Percentiles rank a stretch among this genome's conserved stretches.
Conservation (phyloP, 2,113 vertebrate species). For the Dendropsophus ebraccatus region DNA sequence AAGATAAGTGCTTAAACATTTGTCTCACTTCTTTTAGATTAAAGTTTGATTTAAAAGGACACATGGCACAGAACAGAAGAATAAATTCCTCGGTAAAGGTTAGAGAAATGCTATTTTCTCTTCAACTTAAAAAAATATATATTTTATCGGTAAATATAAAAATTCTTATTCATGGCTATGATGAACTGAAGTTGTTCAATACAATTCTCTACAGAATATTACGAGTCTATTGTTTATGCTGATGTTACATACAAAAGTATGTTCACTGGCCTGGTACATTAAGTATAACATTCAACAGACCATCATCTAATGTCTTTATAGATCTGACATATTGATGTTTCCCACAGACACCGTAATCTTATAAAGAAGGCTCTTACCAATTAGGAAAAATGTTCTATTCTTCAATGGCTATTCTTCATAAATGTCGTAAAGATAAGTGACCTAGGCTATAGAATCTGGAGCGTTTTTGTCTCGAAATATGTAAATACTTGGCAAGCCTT, state of each 20-base stretch:
- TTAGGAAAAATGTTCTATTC: neutral
- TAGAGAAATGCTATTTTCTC: neutral
- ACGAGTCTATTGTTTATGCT: neutral
- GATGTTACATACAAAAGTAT: no score
- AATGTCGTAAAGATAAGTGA: neutral
- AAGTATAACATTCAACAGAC: neutral
- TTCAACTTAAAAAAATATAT: neutral
- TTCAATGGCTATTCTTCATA: neutral
- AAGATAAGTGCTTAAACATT: constrained; percentile 22
- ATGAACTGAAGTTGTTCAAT: neutral
- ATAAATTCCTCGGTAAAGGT: neutral
- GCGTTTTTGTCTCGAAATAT: neutral
- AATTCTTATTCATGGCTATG: neutral
- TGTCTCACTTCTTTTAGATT: constrained; percentile 28
- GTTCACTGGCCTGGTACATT: neutral
- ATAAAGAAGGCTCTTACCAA: neutral
- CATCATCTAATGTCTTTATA: neutral
- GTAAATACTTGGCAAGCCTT: neutral
- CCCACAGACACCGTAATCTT: neutral
- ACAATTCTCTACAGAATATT: neutral
- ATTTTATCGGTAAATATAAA: neutral
- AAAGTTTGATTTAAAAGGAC: neutral
- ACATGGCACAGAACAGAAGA: neutral
- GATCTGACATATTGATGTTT: neutral
- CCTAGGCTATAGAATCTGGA: neutral